Percentiles rank a stretch among this genome's conserved stretches.
phyloP scores from a whole-genome alignment of 2,797 vertebrate species.

The Melanotaenia boesemani region DNA sequence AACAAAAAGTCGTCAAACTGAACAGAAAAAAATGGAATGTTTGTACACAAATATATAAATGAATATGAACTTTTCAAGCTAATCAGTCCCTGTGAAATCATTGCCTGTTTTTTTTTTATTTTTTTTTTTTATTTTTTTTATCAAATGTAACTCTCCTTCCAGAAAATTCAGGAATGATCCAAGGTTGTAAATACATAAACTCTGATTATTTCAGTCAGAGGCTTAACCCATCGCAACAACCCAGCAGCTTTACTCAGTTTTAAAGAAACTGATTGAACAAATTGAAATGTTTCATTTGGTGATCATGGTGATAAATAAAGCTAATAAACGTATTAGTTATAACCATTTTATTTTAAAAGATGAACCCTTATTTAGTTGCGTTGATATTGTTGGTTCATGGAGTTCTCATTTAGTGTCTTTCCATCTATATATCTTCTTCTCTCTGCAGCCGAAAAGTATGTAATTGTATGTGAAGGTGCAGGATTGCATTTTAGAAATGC shows the following conservation, averaged over 20 bases:
- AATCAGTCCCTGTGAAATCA: slow-evolving; percentile 22
- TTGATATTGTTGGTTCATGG: not conserved
- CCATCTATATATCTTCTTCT: not conserved
- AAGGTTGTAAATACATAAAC: not conserved
- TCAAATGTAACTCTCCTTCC: slow-evolving; percentile 9
- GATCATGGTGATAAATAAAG: not conserved
- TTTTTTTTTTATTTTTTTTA: slow-evolving; percentile 17
- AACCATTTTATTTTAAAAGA: not conserved
- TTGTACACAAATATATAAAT: slow-evolving; percentile 13
- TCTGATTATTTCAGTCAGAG: not conserved
- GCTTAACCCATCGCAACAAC: too few species aligned
- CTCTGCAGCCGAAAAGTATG: not conserved
- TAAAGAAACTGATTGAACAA: too few species aligned
- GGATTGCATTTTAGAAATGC: not conserved
- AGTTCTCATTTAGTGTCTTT: not conserved
- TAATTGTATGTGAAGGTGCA: too few species aligned
- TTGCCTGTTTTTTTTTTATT: not conserved
- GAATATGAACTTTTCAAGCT: slow-evolving; percentile 16
- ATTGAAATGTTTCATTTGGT: not conserved
- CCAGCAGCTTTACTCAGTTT: too few species aligned
- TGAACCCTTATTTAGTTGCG: not conserved
- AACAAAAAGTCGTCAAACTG: slow-evolving; percentile 10
- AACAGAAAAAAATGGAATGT: not conserved
- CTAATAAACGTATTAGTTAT: too few species aligned
- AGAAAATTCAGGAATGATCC: not conserved